Evolutionary conservation across 53 echinoderm and acorn worm genomes (phyloP).

Genomic region (Arbacia lixula): DNA sequence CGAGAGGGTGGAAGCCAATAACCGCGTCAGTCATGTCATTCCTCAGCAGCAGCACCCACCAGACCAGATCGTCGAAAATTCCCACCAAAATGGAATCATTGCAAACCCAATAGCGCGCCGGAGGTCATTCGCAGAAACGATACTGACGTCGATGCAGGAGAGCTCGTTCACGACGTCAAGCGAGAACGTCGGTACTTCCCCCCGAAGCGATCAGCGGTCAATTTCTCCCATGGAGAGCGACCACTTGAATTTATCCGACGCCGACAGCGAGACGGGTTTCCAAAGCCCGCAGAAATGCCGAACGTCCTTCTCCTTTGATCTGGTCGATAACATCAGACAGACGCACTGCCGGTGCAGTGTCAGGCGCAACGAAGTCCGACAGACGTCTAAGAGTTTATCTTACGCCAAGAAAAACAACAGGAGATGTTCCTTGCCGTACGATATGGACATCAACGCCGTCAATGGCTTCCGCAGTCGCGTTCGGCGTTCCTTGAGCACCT

Average conservation of each 20-base stretch:
- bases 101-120: constrained; percentile 10
- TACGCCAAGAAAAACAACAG: constrained; percentile 16
- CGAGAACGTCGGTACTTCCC: constrained; percentile 37
- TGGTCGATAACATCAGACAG: constrained; percentile 14
- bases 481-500: constrained; percentile 77
- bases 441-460: constrained; percentile 66
- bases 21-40: not conserved
- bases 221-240: constrained; percentile 47
- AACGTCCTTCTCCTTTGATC: constrained; percentile 63
- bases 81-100: constrained; percentile 19
- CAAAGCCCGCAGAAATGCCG: constrained; percentile 55
- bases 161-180: constrained; percentile 51
- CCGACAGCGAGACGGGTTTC: constrained; percentile 67
- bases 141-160: constrained; percentile 45
- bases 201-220: constrained; percentile 21
- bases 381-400: constrained; percentile 13
- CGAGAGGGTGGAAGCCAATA: not conserved
- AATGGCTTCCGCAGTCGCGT: constrained; percentile 68
- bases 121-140: constrained; percentile 19
- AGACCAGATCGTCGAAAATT: constrained; percentile 14
- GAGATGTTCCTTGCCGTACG: constrained; percentile 37
- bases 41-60: not conserved
- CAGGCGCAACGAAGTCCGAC: not conserved
- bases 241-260: constrained; percentile 20
- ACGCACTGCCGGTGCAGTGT: constrained; percentile 33